Evolutionary conservation across 2,888 invertebrate genomes (phyloP), one percentile per base, ranked within the genome.

Genomic region (Aethes cnicana): DNA sequence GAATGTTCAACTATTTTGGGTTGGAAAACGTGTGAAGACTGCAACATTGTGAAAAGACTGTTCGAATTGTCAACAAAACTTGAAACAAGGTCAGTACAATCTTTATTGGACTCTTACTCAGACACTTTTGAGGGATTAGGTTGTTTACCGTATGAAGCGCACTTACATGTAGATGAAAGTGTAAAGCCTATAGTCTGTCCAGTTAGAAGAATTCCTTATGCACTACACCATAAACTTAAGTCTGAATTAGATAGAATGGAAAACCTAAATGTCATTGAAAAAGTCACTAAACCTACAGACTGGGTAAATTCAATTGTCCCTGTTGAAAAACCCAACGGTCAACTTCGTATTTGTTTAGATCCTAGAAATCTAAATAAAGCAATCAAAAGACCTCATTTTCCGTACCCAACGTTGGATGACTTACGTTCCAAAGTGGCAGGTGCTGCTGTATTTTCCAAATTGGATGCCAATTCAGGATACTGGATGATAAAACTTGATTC

Each of bases 161-260:
- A 54, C 18, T 33, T 54, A 25, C 14, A 49, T 12, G 8, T 49
- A 5, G 44, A 44, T 20, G 14, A 21, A 4, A 20, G 11, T 26
- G 35, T 54, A 3, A 14, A 14, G 12, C 44, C 54, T n/a, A 49
- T 32, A 21, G 23, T 54, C 2, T 37, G 33, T 46, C 43, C 54
- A 7, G 44, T 36, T 17, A 6, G 47, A 5, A 36, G 57, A 23
- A 43, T 63, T n/a, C 61, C 63, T 4, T 63, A 46, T 30, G 57
- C 61, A 5, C 55, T 63, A 4, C 58, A 56, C 47, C 53, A 54
- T 9, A 39, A 39, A 17, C 39, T 39, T n/a, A 39, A 39, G n/a
- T 9, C 4, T 17, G 39, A 39, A 8, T 9, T n/a, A n/a, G n/a
- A n/a, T n/a, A n/a, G n/a, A n/a, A n/a, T n/a, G n/a, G n/a, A n/a